Percentiles rank a stretch among this genome's conserved stretches.
These are phyloP conservation scores for Nemopilema nomurai DNA, from an alignment of 30 jellyfish, hydroid and myxozoan species.

Conservation along the genomic window DNA sequence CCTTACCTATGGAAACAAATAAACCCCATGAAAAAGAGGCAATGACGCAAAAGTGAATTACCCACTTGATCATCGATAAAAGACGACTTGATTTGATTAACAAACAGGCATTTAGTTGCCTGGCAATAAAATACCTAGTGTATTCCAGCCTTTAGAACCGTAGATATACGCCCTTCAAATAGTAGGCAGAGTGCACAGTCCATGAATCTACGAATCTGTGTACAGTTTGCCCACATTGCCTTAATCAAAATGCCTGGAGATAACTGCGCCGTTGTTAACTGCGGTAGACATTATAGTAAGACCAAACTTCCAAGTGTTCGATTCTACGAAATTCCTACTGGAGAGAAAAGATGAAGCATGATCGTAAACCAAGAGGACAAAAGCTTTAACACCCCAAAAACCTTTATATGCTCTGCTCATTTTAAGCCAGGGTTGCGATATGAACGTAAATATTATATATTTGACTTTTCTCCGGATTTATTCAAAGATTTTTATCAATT, in stretches of 20 bases:
- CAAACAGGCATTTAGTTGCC: too few relatives aligned
- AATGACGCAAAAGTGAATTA: too few relatives aligned
- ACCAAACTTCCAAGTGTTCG: slow-evolving; percentile 11
- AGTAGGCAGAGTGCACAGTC: background rate
- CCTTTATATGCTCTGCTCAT: slow-evolving; percentile 24
- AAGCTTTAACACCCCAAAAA: slow-evolving; percentile 11
- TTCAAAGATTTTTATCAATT: too few relatives aligned
- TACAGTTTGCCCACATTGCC: background rate
- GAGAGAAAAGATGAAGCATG: slow-evolving; percentile 26
- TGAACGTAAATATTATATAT: too few relatives aligned
- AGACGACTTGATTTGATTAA: too few relatives aligned
- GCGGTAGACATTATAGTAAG: slow-evolving; percentile 26
- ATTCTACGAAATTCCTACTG: slow-evolving; percentile 21
- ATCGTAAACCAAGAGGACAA: slow-evolving; percentile 23
- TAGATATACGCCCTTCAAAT: background rate
- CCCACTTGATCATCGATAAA: too few relatives aligned
- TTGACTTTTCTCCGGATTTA: too few relatives aligned
- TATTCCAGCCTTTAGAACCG: too few relatives aligned
- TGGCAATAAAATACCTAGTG: too few relatives aligned
- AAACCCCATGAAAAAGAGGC: too few relatives aligned
- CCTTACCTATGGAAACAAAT: too few relatives aligned
- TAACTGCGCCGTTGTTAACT: slow-evolving; percentile 10
- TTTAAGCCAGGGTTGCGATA: slow-evolving; percentile 28
- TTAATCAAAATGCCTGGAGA: slow-evolving; percentile 26
- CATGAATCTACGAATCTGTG: background rate